Conservation (phyloP, 2,888 invertebrate species). For the Syritta pipiens region DNA sequence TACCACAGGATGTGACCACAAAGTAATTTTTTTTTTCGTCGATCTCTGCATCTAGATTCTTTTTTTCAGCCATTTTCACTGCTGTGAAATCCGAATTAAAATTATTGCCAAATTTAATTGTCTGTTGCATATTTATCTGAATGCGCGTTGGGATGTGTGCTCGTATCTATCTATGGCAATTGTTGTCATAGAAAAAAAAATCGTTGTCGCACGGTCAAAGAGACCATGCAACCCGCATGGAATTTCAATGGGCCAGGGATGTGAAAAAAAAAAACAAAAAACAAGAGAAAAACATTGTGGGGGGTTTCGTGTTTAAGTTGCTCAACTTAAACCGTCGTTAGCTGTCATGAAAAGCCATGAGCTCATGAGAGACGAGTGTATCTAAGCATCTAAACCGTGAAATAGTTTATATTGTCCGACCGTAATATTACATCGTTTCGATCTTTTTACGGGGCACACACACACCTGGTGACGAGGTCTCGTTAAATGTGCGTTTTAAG, state of each 20-base stretch:
- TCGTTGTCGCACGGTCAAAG: constrained; percentile 47
- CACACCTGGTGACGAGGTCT: constrained; percentile 12
- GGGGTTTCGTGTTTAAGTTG: constrained; percentile 36
- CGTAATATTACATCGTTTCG: constrained; percentile 28
- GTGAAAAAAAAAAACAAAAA: constrained; percentile 6
- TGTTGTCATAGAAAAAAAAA: constrained; percentile 17
- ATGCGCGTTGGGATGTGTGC: constrained; percentile 7
- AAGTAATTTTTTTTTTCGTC: constrained; percentile 12
- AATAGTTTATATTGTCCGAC: constrained; percentile 31
- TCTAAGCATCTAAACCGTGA: constrained; percentile 10
- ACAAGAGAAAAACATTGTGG: constrained; percentile 18
- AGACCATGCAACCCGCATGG: constrained; percentile 22
- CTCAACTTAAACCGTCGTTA: constrained; percentile 12
- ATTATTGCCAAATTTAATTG: constrained; percentile 59
- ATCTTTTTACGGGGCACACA: constrained; percentile 34
- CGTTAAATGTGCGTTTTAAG: constrained; percentile 42
- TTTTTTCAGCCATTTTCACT: not conserved
- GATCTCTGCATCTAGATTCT: not conserved
- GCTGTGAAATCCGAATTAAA: constrained; percentile 19
- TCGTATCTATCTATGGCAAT: not conserved
- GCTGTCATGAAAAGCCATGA: not conserved
- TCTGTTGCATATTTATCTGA: constrained; percentile 51
- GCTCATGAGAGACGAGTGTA: not conserved
- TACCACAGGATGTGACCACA: constrained; percentile 46
- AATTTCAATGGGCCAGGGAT: constrained; percentile 41